phyloP scores from a whole-genome alignment of 1,140 invertebrate species.

The Sipha flava region DNA sequence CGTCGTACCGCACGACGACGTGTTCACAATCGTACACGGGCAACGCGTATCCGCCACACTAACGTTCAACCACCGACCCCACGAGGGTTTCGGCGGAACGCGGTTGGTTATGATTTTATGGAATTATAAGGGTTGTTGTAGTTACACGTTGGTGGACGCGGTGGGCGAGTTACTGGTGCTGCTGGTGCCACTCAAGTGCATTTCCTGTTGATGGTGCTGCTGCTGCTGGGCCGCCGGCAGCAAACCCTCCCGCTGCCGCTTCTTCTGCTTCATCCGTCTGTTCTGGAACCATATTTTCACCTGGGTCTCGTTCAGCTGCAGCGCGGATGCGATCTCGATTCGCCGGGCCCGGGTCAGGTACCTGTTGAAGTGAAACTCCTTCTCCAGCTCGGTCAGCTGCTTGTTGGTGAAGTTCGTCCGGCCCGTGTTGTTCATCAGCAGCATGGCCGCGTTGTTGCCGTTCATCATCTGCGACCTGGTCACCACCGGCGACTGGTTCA shows the following conservation, averaged over 20 bases:
- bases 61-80: no score
- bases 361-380: constrained; percentile 99
- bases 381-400: constrained; percentile 96
- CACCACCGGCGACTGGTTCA: neutral
- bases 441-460: constrained; percentile 9
- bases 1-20: no score
- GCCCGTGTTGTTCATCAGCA: constrained; percentile 62
- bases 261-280: constrained; percentile 87
- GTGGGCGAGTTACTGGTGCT: constrained; percentile 49
- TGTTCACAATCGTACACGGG: no score
- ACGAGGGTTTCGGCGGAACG: no score
- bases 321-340: constrained; percentile 92
- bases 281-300: constrained; percentile 91
- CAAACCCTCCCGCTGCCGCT: constrained; percentile 82
- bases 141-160: constrained; percentile 31
- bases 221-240: constrained; percentile 52
- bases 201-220: constrained; percentile 28
- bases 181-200: constrained; percentile 41
- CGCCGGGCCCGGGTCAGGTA: constrained; percentile 91
- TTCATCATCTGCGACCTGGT: neutral
- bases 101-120: no score
- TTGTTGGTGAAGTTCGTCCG: constrained; percentile 98
- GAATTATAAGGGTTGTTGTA: no score
- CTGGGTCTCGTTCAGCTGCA: constrained; percentile 95
- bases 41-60: no score